Evolutionary conservation across 2,888 invertebrate genomes (phyloP).

Genomic region (Xestoiulus laeticollis): DNA sequence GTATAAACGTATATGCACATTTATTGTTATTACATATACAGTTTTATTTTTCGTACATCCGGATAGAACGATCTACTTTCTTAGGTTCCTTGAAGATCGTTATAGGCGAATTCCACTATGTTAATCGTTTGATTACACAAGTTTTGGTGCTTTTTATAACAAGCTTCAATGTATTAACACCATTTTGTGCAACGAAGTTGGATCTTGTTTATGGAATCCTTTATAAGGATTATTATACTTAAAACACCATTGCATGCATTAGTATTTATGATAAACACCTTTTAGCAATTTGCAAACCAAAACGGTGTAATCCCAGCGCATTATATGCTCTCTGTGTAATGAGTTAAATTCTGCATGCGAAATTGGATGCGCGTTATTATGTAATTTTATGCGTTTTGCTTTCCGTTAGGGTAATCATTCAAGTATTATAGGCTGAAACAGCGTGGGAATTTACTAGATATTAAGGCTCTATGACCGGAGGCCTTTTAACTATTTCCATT

Average conservation of each 20-base stretch:
- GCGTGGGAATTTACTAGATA: background rate
- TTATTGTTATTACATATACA: no score
- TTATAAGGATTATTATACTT: background rate
- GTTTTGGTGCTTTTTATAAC: no score
- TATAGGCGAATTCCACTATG: no score
- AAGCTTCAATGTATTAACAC: no score
- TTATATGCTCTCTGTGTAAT: background rate
- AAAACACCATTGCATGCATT: background rate
- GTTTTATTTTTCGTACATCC: no score
- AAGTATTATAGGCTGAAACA: background rate
- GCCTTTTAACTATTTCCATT: no score
- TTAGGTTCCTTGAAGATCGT: no score
- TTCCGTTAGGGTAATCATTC: background rate
- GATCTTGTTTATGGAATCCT: background rate
- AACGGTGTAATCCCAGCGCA: background rate
- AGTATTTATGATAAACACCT: background rate
- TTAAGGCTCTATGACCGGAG: background rate
- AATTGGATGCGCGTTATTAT: constrained; percentile 6
- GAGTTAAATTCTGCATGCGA: constrained; percentile 1
- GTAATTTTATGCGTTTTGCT: background rate
- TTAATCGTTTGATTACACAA: no score
- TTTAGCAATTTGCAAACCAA: constrained; percentile 24
- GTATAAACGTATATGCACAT: no score
- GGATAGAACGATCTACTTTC: no score
- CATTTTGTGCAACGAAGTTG: no score